These are phyloP conservation scores for Alaudala cheleensis DNA, from an alignment of 2,113 vertebrate species.

Conservation along the genomic window DNA sequence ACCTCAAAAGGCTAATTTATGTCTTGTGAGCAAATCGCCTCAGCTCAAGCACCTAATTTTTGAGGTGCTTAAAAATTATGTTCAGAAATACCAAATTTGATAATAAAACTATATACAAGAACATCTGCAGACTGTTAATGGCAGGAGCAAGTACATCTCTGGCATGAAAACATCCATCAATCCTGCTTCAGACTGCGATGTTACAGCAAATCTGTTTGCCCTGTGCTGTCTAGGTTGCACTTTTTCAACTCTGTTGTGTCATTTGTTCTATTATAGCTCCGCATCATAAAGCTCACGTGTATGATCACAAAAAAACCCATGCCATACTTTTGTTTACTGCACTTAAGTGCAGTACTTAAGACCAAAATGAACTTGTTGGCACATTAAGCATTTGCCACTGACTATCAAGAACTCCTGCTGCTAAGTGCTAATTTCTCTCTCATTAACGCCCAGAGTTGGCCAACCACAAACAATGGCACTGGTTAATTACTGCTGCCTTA, in stretches of 20 bases:
- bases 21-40: neutral
- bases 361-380: constrained; percentile 67
- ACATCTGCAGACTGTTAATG: neutral
- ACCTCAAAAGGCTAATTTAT: neutral
- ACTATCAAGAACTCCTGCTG: constrained; percentile 64
- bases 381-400: constrained; percentile 60
- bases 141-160: neutral
- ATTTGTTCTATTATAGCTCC: neutral
- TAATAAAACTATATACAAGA: neutral
- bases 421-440: constrained; percentile 69
- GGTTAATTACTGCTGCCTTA: constrained; percentile 70
- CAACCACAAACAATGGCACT: constrained; percentile 67
- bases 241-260: neutral
- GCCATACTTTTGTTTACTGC: neutral
- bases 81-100: neutral
- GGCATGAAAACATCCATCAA: neutral
- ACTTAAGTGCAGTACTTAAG: constrained; percentile 62
- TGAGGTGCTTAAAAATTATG: neutral
- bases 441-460: constrained; percentile 61
- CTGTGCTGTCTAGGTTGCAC: neutral
- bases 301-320: neutral
- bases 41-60: neutral
- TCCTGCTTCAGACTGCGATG: neutral
- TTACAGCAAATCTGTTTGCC: neutral
- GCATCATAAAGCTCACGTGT: neutral